phyloP scores from a whole-genome alignment of 2,888 invertebrate species.

The Pollenia griseotomentosa region DNA sequence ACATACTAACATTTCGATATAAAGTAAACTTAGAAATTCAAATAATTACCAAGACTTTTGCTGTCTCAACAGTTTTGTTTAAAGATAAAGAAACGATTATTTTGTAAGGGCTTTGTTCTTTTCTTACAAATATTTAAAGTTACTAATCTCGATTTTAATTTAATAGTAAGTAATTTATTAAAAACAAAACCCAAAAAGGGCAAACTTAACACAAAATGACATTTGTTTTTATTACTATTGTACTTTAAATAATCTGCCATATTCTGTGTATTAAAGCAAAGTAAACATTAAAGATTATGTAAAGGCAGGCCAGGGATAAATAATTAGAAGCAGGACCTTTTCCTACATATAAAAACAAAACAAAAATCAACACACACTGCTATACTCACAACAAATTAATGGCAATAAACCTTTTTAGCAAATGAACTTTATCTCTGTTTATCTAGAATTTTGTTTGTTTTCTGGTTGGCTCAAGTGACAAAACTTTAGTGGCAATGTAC shows the following conservation, averaged over 20 bases:
- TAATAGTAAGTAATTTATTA: conserved; percentile 59
- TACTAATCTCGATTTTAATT: conserved; percentile 62
- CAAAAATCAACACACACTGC: not conserved
- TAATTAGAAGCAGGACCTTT: conserved; percentile 6
- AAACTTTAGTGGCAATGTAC: conserved; percentile 2
- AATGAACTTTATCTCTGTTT: conserved; percentile 51
- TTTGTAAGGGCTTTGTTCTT: not conserved
- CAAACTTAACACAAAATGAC: not conserved
- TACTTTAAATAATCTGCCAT: no score
- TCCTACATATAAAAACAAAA: not conserved
- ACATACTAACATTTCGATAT: not conserved
- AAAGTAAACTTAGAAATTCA: not conserved
- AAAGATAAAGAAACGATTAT: not conserved
- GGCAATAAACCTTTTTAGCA: conserved; percentile 39
- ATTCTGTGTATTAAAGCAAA: not conserved
- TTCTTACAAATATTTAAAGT: conserved; percentile 15
- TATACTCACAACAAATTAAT: conserved; percentile 48
- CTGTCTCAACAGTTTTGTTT: not conserved
- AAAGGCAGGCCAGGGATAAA: conserved; percentile 5
- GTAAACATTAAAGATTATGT: not conserved
- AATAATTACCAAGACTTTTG: not conserved
- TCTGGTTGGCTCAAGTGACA: conserved; percentile 21
- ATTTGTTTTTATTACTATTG: not conserved
- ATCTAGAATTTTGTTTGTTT: not conserved
- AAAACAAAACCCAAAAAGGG: not conserved